A percentile compares a stretch with the other conserved stretches of the same genome.
phyloP scores from a whole-genome alignment of 1,140 invertebrate species.

The Drosophila paulistorum region DNA sequence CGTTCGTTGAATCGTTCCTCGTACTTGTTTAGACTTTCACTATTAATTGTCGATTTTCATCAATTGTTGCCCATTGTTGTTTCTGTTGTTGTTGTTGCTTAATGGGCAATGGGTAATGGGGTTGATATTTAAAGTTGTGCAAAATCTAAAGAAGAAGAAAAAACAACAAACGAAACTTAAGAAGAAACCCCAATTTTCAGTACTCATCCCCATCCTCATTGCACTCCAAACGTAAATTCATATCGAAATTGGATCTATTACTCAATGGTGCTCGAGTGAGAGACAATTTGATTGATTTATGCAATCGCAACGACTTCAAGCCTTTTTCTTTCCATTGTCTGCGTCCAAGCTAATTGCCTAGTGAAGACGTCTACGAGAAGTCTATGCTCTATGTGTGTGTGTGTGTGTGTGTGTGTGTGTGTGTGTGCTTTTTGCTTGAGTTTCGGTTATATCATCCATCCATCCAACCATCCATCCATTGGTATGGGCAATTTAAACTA shows the following conservation, averaged over 20 bases:
- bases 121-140: slow-evolving; percentile 80
- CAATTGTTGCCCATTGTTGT: slow-evolving; percentile 64
- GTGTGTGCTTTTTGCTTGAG: background rate
- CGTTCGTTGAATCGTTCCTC: slow-evolving; percentile 44
- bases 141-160: slow-evolving; percentile 34
- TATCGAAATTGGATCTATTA: slow-evolving; percentile 82
- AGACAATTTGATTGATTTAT: slow-evolving; percentile 82
- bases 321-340: slow-evolving; percentile 67
- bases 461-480: slow-evolving; percentile 11
- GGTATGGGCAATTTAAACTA: slow-evolving; percentile 33
- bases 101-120: slow-evolving; percentile 73
- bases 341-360: slow-evolving; percentile 60
- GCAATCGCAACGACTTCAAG: slow-evolving; percentile 55
- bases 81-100: slow-evolving; percentile 52
- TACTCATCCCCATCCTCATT: slow-evolving; percentile 11
- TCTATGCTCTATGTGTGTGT: slow-evolving; percentile 6
- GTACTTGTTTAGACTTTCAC: slow-evolving; percentile 69
- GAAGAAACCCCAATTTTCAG: slow-evolving; percentile 64
- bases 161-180: slow-evolving; percentile 27
- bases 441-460: slow-evolving; percentile 37
- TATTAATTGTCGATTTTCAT: slow-evolving; percentile 81
- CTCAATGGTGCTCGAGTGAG: slow-evolving; percentile 72
- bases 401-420: background rate
- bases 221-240: slow-evolving; percentile 48
- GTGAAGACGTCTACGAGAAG: slow-evolving; percentile 35